Conservation (phyloP, 1,140 invertebrate genomes). For the Zaprionus kolodkinae region DNA sequence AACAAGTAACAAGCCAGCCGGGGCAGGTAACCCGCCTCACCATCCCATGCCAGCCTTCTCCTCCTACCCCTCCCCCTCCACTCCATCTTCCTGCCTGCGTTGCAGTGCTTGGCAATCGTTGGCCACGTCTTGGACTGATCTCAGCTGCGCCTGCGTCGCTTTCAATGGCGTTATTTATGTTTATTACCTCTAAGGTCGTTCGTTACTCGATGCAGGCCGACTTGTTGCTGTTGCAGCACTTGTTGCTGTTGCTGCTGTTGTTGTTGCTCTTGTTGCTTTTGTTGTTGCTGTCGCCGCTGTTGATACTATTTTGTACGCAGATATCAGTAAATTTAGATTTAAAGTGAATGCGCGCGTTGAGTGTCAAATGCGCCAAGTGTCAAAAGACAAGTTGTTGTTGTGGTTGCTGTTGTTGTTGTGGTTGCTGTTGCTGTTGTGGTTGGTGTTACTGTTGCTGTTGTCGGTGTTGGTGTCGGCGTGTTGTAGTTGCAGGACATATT, state of each 20-base stretch:
- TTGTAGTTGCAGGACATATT: constrained; percentile 54
- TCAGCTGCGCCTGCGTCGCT: constrained; percentile 71
- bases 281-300: constrained; percentile 76
- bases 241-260: constrained; percentile 22
- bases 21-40: constrained; percentile 20
- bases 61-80: constrained; percentile 3
- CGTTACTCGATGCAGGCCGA: constrained; percentile 76
- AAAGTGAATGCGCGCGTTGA: constrained; percentile 84
- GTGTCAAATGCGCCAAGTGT: constrained; percentile 83
- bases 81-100: constrained; percentile 19
- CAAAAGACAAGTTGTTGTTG: constrained; percentile 67
- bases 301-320: constrained; percentile 83
- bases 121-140: constrained; percentile 54
- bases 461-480: constrained; percentile 27
- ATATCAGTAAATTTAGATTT: constrained; percentile 84
- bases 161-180: constrained; percentile 84
- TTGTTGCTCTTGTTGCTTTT: constrained; percentile 35
- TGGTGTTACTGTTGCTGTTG: constrained; percentile 26
- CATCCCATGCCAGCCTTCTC: neutral
- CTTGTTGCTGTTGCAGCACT: constrained; percentile 48
- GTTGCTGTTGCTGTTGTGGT: constrained; percentile 37
- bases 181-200: constrained; percentile 84
- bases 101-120: constrained; percentile 49
- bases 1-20: constrained; percentile 38
- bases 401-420: neutral